Evolutionary conservation across 2,113 vertebrate genomes (phyloP).

Genomic region (Leucosticte australis): DNA sequence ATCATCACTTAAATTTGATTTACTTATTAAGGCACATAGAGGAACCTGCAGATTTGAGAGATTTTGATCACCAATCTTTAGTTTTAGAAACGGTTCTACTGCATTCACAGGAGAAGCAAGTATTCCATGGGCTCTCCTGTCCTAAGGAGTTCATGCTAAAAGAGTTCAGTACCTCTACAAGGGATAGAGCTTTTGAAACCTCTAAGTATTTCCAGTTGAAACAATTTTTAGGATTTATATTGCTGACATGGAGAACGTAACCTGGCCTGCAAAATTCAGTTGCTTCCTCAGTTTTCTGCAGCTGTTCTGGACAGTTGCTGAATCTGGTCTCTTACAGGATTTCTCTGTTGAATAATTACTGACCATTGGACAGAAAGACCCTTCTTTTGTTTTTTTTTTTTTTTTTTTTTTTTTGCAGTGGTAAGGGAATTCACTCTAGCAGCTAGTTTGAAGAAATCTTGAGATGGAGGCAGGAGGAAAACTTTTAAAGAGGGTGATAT

Average conservation of each 20-base stretch:
- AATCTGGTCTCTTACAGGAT: not conserved
- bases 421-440: not conserved
- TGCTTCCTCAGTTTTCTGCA: constrained; percentile 21
- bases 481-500: not conserved
- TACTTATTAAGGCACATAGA: not conserved
- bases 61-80: not conserved
- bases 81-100: not conserved
- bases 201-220: not conserved
- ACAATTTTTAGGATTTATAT: not conserved
- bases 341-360: not conserved
- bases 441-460: not conserved
- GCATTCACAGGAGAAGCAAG: not conserved
- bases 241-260: not conserved
- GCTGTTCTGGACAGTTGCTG: constrained; percentile 23
- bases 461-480: not conserved
- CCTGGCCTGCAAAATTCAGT: not conserved
- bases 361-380: not conserved
- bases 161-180: not conserved
- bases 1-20: not conserved
- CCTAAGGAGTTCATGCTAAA: not conserved
- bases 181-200: not conserved
- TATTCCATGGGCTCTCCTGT: not conserved
- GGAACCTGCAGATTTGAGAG: not conserved
- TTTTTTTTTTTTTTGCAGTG: not conserved
- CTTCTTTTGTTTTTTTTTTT: not conserved